These are phyloP conservation scores for Boloria euphrosyne DNA, from an alignment of 2,888 invertebrate genomes.

Conservation along the genomic window DNA sequence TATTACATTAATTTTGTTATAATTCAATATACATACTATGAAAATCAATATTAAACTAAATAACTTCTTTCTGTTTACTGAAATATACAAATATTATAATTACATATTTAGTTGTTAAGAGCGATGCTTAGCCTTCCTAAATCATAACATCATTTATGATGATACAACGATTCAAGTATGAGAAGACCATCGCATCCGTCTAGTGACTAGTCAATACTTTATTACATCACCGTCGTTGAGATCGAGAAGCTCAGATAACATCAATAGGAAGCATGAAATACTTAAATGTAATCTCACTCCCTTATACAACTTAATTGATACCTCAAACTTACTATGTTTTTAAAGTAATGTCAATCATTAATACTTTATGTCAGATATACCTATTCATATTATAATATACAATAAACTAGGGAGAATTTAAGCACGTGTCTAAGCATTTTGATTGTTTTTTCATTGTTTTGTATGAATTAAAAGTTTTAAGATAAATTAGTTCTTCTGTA, in stretches of 20 bases:
- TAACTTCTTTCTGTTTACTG: too few relatives aligned
- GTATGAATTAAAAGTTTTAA: too few relatives aligned
- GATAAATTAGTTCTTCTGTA: too few relatives aligned
- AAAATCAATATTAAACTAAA: not conserved
- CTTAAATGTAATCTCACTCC: constrained; percentile 17
- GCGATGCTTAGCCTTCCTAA: not conserved
- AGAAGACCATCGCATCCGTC: constrained; percentile 31
- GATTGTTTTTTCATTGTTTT: too few relatives aligned
- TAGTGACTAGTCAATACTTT: constrained; percentile 23
- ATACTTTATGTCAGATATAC: not conserved
- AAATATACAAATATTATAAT: too few relatives aligned
- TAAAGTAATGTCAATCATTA: not conserved
- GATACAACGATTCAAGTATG: constrained; percentile 31
- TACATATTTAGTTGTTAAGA: not conserved
- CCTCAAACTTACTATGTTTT: not conserved
- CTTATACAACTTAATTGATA: constrained; percentile 15
- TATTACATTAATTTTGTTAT: too few relatives aligned
- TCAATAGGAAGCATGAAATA: constrained; percentile 12
- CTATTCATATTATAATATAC: too few relatives aligned
- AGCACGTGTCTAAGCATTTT: too few relatives aligned
- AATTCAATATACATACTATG: too few relatives aligned
- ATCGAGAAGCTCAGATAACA: constrained; percentile 5
- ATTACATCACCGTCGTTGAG: constrained; percentile 26
- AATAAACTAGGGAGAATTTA: too few relatives aligned
- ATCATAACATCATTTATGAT: constrained; percentile 19